A percentile compares a stretch with the other conserved stretches of the same genome.
Evolutionary conservation across 2,797 vertebrate species (phyloP).

Genomic region (Ptychobarbus kaznakovi): DNA sequence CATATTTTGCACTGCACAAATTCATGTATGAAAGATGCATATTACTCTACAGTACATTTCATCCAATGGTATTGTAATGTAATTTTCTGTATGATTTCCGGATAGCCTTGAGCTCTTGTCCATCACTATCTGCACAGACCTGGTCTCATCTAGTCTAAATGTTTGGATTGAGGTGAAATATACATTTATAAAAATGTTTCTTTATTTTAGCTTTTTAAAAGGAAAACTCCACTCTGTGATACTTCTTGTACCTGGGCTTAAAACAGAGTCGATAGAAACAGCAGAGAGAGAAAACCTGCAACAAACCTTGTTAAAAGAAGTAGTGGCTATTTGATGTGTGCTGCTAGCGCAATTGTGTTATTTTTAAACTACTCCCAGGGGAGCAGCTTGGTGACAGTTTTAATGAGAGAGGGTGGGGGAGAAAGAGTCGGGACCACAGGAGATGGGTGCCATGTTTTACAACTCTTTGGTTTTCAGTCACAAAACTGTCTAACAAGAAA

Average conservation of each 20-base stretch:
- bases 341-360: conserved; percentile 68
- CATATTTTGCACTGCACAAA: conserved; percentile 26
- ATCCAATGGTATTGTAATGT: conserved; percentile 4
- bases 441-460: conserved; percentile 45
- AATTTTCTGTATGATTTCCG: not conserved
- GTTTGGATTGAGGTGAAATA: conserved; percentile 19
- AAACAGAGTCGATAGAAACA: conserved; percentile 19
- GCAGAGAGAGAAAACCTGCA: conserved; percentile 15
- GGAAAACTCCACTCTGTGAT: conserved; percentile 10
- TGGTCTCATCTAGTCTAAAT: not conserved
- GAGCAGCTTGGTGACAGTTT: conserved; percentile 68
- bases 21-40: conserved; percentile 13
- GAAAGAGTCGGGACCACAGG: not conserved
- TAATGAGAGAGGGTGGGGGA: conserved; percentile 64
- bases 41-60: conserved; percentile 27
- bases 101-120: conserved; percentile 10
- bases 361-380: conserved; percentile 74
- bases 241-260: conserved; percentile 20
- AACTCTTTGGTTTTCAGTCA: conserved; percentile 50
- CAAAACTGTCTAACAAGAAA: conserved; percentile 4
- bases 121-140: not conserved
- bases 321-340: conserved; percentile 70
- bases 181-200: not conserved
- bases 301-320: conserved; percentile 62
- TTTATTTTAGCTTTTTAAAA: conserved; percentile 6